Conservation (phyloP, 2,113 vertebrate genomes). For the Lutjanus erythropterus region DNA sequence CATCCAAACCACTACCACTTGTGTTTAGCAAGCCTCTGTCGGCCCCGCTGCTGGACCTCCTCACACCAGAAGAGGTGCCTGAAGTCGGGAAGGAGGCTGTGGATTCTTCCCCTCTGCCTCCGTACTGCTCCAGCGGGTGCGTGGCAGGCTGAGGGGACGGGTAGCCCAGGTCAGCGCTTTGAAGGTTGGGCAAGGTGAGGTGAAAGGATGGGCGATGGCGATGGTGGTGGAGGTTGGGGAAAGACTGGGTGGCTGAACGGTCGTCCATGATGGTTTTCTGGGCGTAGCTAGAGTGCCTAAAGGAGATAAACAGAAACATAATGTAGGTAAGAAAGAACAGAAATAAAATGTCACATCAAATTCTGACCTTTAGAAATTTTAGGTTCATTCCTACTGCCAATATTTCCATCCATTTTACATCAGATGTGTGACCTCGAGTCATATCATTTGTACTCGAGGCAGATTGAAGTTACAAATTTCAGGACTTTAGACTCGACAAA, state of each 20-base stretch:
- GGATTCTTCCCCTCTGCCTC: constrained; percentile 34
- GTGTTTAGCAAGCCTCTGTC: constrained; percentile 41
- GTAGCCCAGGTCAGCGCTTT: constrained; percentile 55
- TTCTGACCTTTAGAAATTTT: no score
- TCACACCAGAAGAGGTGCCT: background rate
- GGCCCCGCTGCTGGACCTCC: constrained; percentile 6
- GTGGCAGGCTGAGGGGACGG: constrained; percentile 39
- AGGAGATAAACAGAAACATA: constrained; percentile 19
- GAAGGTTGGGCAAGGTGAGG: constrained; percentile 41
- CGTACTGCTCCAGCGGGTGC: constrained; percentile 55
- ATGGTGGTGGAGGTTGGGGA: constrained; percentile 64
- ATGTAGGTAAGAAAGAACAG: background rate
- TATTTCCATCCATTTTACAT: background rate
- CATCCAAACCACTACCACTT: constrained; percentile 36
- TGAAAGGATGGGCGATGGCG: constrained; percentile 50
- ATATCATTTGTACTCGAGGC: no score
- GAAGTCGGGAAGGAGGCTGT: constrained; percentile 25
- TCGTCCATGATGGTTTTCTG: constrained; percentile 67
- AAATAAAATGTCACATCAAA: background rate
- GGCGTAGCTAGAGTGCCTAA: constrained; percentile 51
- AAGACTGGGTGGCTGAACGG: constrained; percentile 56
- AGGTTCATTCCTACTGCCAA: no score
- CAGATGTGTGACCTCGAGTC: no score
- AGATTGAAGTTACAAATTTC: no score
- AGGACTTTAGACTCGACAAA: no score